Evolutionary conservation across 2,888 invertebrate species (phyloP), one percentile per base, ranked within the genome.

Genomic region (Drosophila anomelani): DNA sequence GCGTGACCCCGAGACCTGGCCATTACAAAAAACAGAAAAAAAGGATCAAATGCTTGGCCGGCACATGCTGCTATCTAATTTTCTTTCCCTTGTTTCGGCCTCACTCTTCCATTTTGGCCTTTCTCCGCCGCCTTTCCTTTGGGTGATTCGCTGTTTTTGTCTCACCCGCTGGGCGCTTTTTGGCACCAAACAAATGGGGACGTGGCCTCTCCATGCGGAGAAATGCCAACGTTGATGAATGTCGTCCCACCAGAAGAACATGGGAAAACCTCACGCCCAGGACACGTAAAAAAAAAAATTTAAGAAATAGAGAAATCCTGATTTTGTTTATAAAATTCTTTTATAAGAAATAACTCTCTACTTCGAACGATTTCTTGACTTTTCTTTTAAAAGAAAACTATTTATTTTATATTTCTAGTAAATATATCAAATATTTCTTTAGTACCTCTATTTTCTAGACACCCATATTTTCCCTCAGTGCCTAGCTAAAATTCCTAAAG

Each of bases 151-250:
- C 47, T 12, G 47, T 49, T 64, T 63, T 53, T 70, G 68, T 60
- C 44, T 58, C 75, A 72, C 82, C 66, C 69, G 85, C 82, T 85
- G 82, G 67, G 79, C 74, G 69, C 76, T 89, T 81, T 78, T 83
- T 83, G 75, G 81, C 85, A 81, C 47, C 72, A 51, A 69, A 56
- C 57, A 69, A 69, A 61, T 70, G 58, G 60, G 70, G 77, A 77
- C 81, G 84, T 87, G 75, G 77, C 77, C 77, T 26, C 38, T 46
- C 56, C 69, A 69, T 26, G 70, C 34, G 70, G 43, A 20, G 36
- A 36, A 60, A 62, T 64, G 85, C 75, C 78, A 77, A 71, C 81
- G 75, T 74, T 77, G 84, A 89, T 89, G 85, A 81, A 88, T 87
- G 88, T 75, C 63, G 47, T 53, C 58, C 68, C 58, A 32, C 41